phyloP scores from a whole-genome alignment of 2,888 invertebrate species.

The Orthonychiurus folsomi region DNA sequence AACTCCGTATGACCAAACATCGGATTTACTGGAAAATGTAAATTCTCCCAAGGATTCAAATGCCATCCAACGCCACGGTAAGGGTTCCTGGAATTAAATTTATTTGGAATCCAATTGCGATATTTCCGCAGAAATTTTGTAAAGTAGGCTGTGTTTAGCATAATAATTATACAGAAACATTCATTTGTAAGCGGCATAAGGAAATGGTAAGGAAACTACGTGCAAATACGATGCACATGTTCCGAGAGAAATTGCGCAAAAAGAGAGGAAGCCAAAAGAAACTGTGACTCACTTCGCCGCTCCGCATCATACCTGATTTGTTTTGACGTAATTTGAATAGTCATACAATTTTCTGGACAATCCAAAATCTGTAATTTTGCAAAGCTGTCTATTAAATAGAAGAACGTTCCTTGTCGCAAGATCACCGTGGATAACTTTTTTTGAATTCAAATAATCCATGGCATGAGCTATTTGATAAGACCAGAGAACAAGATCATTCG shows the following conservation, averaged over 20 bases:
- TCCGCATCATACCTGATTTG: not conserved
- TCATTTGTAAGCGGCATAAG: too few species aligned
- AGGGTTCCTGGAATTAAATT: not conserved
- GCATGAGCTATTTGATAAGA: not conserved
- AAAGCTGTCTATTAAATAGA: not conserved
- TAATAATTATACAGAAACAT: too few species aligned
- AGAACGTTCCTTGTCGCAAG: not conserved
- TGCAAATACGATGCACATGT: too few species aligned
- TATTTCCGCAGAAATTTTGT: too few species aligned
- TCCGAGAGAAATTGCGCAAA: too few species aligned
- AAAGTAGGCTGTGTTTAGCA: too few species aligned
- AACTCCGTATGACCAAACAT: conserved; percentile 9
- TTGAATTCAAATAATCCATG: not conserved
- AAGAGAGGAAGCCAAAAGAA: too few species aligned
- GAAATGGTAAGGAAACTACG: too few species aligned
- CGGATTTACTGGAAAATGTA: conserved; percentile 11
- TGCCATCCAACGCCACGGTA: conserved; percentile 15
- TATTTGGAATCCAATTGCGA: not conserved
- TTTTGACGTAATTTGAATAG: not conserved
- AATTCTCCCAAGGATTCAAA: conserved; percentile 4
- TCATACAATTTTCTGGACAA: not conserved
- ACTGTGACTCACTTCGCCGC: too few species aligned
- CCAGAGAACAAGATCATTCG: not conserved
- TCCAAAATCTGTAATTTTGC: not conserved
- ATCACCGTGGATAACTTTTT: not conserved